These are phyloP conservation scores for Neolamprologus hecqui DNA, from an alignment of 2,113 vertebrate species.

Conservation along the genomic window DNA sequence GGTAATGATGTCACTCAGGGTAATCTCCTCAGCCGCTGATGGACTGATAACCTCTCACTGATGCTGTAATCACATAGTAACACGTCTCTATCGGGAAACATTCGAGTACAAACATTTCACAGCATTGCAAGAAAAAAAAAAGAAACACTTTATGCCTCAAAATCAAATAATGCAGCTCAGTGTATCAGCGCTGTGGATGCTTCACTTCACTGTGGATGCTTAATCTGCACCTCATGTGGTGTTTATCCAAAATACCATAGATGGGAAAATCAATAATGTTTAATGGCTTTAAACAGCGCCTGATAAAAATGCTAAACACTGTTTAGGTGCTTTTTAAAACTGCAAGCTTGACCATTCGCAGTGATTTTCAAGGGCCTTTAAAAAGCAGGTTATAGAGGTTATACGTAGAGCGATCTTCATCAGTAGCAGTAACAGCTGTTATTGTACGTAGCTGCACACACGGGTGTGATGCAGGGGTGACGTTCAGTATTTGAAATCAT, in stretches of 20 bases:
- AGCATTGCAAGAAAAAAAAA: background rate
- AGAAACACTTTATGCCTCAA: background rate
- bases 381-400: background rate
- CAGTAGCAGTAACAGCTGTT: background rate
- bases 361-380: background rate
- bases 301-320: background rate
- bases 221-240: background rate
- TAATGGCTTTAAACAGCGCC: background rate
- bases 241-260: background rate
- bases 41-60: background rate
- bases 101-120: background rate
- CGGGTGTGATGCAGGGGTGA: background rate
- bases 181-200: too few species aligned
- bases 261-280: background rate
- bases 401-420: rapidly evolving
- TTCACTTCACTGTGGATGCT: background rate
- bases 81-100: background rate
- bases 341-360: background rate
- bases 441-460: background rate
- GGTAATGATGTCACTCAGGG: background rate
- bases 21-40: background rate
- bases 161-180: background rate
- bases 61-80: background rate
- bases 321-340: background rate
- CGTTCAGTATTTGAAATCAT: background rate